A percentile compares a stretch with the other conserved stretches of the same genome.
Evolutionary conservation across 2,888 invertebrate species (phyloP).

Genomic region (Cetonia aurata): DNA sequence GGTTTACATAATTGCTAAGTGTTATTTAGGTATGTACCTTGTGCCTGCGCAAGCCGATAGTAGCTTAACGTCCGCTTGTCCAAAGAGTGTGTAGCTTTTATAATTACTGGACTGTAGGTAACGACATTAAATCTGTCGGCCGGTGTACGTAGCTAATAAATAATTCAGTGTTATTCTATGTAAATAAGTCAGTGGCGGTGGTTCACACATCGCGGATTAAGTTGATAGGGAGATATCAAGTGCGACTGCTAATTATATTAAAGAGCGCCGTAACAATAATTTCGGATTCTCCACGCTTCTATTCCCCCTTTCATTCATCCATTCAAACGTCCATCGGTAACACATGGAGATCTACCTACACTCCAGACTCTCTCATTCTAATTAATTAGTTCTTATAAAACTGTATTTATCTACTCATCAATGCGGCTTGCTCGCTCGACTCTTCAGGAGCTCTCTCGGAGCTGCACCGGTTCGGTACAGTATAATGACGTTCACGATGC

Average conservation of each 20-base stretch:
- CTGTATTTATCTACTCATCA: constrained; percentile 42
- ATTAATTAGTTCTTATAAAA: constrained; percentile 44
- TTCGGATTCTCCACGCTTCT: constrained; percentile 42
- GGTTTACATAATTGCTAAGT: no score
- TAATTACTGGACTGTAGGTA: no score
- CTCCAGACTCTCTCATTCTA: constrained; percentile 32
- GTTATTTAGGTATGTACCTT: no score
- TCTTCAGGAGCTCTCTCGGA: constrained; percentile 10
- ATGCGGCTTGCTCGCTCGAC: constrained; percentile 27
- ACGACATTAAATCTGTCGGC: no score
- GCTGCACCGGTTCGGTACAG: constrained; percentile 1
- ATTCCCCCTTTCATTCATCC: constrained; percentile 19
- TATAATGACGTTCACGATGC: constrained; percentile 25
- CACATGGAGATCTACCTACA: constrained; percentile 37
- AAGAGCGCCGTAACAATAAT: constrained; percentile 43
- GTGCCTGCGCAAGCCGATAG: no score
- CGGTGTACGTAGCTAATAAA: constrained; percentile 46
- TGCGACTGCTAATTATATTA: constrained; percentile 44
- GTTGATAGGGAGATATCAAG: constrained; percentile 48
- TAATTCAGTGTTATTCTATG: constrained; percentile 58
- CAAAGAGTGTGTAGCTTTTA: no score
- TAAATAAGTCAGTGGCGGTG: constrained; percentile 49
- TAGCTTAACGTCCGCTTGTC: no score
- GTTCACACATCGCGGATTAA: constrained; percentile 56
- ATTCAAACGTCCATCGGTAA: constrained; percentile 38